Conservation (phyloP, 1,140 invertebrate species). For the Leptonema lineaticorne region DNA sequence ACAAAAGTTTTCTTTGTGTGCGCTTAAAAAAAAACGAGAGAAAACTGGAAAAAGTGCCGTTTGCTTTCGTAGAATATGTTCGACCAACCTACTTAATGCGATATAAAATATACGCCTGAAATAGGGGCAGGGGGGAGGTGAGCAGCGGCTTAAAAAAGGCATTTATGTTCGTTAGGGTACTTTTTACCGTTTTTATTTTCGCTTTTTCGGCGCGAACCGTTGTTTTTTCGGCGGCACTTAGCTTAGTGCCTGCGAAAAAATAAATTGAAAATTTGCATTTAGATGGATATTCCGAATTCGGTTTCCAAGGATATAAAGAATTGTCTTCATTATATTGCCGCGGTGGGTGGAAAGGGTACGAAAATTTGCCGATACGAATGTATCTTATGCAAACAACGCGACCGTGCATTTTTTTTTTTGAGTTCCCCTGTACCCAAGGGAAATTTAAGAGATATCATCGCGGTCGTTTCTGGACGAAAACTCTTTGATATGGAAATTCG, state of each 20-base stretch:
- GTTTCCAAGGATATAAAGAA: constrained; percentile 42
- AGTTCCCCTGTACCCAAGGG: constrained; percentile 17
- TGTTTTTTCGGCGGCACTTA: constrained; percentile 32
- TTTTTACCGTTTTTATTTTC: neutral
- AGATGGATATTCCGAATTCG: constrained; percentile 41
- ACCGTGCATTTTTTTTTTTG: too few relatives aligned
- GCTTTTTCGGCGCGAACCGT: neutral
- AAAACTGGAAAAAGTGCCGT: too few relatives aligned
- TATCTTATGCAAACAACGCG: constrained; percentile 1
- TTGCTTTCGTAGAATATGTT: too few relatives aligned
- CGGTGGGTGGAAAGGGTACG: neutral
- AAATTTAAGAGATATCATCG: constrained; percentile 35
- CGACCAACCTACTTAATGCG: too few relatives aligned
- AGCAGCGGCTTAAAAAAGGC: neutral
- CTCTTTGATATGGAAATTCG: constrained; percentile 41
- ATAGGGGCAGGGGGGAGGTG: too few relatives aligned
- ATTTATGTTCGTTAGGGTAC: neutral
- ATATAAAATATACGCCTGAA: too few relatives aligned
- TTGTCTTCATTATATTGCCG: constrained; percentile 39
- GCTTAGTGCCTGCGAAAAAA: constrained; percentile 40
- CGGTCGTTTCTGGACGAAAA: constrained; percentile 26
- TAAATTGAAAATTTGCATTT: constrained; percentile 43
- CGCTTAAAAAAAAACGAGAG: too few relatives aligned
- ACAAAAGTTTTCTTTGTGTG: too few relatives aligned
- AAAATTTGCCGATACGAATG: constrained; percentile 4